Evolutionary conservation across 2,113 vertebrate species (phyloP), one percentile per base, ranked within the genome.

Genomic region (Ictalurus furcatus): DNA sequence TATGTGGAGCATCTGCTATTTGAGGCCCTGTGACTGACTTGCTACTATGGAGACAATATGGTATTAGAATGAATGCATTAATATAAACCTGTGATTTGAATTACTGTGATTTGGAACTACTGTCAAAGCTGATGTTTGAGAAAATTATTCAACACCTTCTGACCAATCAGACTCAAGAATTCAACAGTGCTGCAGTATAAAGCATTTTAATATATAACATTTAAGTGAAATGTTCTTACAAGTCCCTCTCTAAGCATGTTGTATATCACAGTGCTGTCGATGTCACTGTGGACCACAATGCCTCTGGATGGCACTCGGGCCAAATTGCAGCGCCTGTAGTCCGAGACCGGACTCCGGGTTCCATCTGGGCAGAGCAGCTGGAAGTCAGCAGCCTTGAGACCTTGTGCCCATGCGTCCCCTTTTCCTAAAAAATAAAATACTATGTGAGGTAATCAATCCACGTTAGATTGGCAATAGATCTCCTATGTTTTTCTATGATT

Each of bases 321-420:
- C 91, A 99, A 91, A 91, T 98, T 94, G 88, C 98, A 99, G 0
- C 1, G 93, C 0, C 93, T 93, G 96, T 97, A 99, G 8, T 96
- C 92, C 0, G 90, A 94, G 82, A 98, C 93, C 0, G 94, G 90
- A 0, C 96, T 96, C 4, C 92, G 95, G 56, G 82, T 93, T 40
- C 98, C 98, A 0, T 98, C 93, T 0, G 92, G 94, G 79, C 98
- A 99, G 90, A 99, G 90, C 58, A 99, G 96, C 92, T 97, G 85
- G 30, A 97, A 99, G 90, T 98, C 95, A 0, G 23, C 34, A 0
- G 97, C 97, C 6, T 54, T 83, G 73, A 98, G 93, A 0, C 0
- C 0, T 16, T 11, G 5, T 0, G 96, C 95, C 98, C 98, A 99
- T 0, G 16, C 1, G 37, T 92, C 87, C 69, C 96, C 93, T 0